A percentile compares a stretch with the other conserved stretches of the same genome.
Evolutionary conservation across 2,113 vertebrate genomes (phyloP).

Genomic region (Dicrurus megarhynchus): DNA sequence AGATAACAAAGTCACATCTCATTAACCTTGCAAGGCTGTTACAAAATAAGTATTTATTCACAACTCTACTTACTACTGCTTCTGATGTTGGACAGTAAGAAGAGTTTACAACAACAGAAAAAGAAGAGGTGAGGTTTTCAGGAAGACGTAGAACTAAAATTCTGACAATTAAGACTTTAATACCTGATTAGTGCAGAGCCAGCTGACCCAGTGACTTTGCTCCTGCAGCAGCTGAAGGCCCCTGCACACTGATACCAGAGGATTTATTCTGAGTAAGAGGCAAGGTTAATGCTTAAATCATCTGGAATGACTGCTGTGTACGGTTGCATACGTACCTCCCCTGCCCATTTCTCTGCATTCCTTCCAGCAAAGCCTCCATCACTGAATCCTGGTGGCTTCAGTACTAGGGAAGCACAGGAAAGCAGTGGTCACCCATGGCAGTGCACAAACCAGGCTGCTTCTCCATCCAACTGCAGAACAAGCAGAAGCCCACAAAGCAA

Average conservation of each 20-base stretch:
- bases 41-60: not conserved
- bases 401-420: not conserved
- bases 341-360: constrained; percentile 64
- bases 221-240: not conserved
- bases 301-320: not conserved
- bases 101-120: not conserved
- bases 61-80: not conserved
- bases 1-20: not conserved
- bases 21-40: not conserved
- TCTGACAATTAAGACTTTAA: not conserved
- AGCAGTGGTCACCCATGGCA: not conserved
- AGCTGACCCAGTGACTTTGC: not conserved
- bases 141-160: not conserved
- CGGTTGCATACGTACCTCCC: constrained; percentile 61
- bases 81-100: not conserved
- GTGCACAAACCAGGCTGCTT: not conserved
- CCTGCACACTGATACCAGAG: not conserved
- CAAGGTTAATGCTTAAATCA: not conserved
- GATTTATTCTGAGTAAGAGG: not conserved
- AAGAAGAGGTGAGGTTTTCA: not conserved
- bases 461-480: constrained; percentile 1
- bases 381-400: not conserved
- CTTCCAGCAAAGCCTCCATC: constrained; percentile 79
- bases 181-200: not conserved
- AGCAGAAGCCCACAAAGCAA: not conserved